Evolutionary conservation across 2,113 vertebrate genomes (phyloP), one percentile per base, ranked within the genome.

Genomic region (Rhinogobius similis): DNA sequence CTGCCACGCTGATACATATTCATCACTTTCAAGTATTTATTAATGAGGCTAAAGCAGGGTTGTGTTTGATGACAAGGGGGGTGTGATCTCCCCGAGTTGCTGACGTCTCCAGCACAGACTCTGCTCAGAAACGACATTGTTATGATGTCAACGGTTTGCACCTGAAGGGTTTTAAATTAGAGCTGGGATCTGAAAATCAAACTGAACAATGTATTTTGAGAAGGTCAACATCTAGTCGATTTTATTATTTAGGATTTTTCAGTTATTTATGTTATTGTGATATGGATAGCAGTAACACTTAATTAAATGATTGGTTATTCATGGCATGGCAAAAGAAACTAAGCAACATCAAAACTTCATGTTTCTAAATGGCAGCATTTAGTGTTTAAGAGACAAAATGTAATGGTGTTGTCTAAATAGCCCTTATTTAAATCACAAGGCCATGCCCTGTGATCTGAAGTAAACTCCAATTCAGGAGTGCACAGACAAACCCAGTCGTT

Each of bases 371-470:
- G n/a, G 20, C 46, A 50, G 9, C 46, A 50, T 50, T 50, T 46
- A 6, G 16, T 50, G 46, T 50, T 50, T 21, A 29, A 29, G 53
- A 58, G 55, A 44, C n/a, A 74, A 73, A 3, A 58, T 2, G 1
- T 27, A 70, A 70, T 73, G 77, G 81, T 23, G 32, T 36, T 36
- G 50, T 5, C 23, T 26, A 80, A 86, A 65, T 90, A 93, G 92
- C 91, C 91, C 92, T 93, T 93, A 78, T 79, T 81, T 72, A 79
- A 84, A 85, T 91, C 89, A 91, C 89, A 48, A 90, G 89, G 85
- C 73, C 12, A 16, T 13, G 13, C 84, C 88, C 84, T 78, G 86
- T 88, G 90, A 90, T 89, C 88, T 72, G 72, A 79, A 87, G 82
- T 87, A 80, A 90, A 89, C 89, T 89, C 90, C 87, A 86, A 73